Evolutionary conservation across 2,113 vertebrate species (phyloP), one percentile per base, ranked within the genome.

Genomic region (Phalacrocorax pelagicus): DNA sequence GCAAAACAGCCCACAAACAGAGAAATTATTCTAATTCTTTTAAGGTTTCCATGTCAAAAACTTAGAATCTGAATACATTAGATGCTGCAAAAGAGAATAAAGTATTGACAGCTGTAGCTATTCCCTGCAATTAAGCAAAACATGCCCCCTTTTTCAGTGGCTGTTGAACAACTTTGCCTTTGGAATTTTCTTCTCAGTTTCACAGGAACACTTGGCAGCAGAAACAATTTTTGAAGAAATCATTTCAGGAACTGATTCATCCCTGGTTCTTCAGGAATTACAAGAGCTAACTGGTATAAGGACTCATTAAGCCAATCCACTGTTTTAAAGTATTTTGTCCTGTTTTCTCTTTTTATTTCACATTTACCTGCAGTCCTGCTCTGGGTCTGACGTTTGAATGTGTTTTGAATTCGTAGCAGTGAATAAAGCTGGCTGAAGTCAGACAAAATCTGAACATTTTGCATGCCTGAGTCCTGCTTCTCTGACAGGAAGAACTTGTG

Each of bases 21-120:
- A 89, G 71, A 96, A 97, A 97, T 94, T 93, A 93, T 93, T 94
- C 87, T 81, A 89, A 95, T 93, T 96, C 55, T 94, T 97, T 88
- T 88, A 96, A 95, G 86, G 74, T 92, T 97, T 92, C 67, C 44
- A 27, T 90, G 97, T 97, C 88, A 96, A 93, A 97, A 96, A 96
- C 70, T 78, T 94, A 54, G 92, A 97, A 94, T 91, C 77, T 82
- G 88, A 95, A 94, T 82, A 83, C 46, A 86, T 97, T 80, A 94
- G 63, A 22, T 86, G 49, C 32, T 80, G 73, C 32, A 71, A 78
- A 96, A 92, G 69, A 93, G 81, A 89, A 86, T 44, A 67, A 89
- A 92, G 73, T 90, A 93, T 58, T 94, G 94, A 86, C 94, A 96
- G 95, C 77, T 95, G 90, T 74, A 92, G 69, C 88, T 94, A 83